These are phyloP conservation scores for Diprion similis DNA, from an alignment of 1,140 invertebrate genomes.

Conservation along the genomic window DNA sequence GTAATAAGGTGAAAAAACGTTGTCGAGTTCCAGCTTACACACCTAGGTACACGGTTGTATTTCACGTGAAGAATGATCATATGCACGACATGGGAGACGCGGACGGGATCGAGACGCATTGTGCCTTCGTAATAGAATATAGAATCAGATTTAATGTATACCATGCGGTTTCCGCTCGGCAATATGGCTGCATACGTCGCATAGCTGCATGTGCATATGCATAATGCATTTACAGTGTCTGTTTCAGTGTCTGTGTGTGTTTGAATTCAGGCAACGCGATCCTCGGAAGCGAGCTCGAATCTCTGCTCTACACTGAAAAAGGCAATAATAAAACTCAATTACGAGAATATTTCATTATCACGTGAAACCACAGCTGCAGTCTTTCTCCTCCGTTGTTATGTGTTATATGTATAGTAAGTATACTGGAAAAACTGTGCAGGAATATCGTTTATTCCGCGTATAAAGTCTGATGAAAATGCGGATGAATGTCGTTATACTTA, in stretches of 20 bases:
- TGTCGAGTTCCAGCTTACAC: too few relatives aligned
- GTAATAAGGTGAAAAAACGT: too few relatives aligned
- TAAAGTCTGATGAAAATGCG: too few relatives aligned
- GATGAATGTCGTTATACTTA: too few relatives aligned
- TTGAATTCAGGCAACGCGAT: too few relatives aligned
- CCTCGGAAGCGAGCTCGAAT: background rate
- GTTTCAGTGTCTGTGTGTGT: too few relatives aligned
- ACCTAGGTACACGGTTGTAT: too few relatives aligned
- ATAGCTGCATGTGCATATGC: background rate
- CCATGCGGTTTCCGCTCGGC: background rate
- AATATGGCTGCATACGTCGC: background rate
- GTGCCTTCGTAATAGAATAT: background rate
- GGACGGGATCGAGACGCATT: slow-evolving; percentile 2
- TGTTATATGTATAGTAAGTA: too few relatives aligned
- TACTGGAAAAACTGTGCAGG: too few relatives aligned
- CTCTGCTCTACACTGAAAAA: background rate
- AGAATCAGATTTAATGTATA: background rate
- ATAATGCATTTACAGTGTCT: background rate
- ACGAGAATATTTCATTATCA: background rate
- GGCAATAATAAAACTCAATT: slow-evolving; percentile 8
- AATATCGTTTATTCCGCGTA: too few relatives aligned
- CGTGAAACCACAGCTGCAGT: too few relatives aligned
- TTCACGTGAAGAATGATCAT: background rate
- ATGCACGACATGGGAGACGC: background rate
- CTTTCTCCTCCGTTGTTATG: too few relatives aligned